A percentile compares a stretch with the other conserved stretches of the same genome.
phyloP scores from a whole-genome alignment of 2,113 vertebrate species.

The Tamias sibiricus region DNA sequence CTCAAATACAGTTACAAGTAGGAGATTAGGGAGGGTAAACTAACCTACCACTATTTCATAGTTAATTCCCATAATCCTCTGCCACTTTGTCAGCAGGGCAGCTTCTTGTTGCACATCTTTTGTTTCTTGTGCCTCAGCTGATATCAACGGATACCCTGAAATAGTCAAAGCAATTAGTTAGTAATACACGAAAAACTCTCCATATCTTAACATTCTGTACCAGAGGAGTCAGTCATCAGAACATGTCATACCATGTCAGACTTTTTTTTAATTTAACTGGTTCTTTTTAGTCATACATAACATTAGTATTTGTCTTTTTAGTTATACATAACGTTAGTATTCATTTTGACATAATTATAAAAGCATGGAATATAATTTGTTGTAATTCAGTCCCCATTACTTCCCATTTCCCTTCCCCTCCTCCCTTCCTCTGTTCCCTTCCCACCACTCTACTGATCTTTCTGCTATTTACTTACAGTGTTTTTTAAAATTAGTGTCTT shows the following conservation, averaged over 20 bases:
- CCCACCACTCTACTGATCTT: too few species aligned
- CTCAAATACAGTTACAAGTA: neutral
- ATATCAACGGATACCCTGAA: slow-evolving; percentile 63
- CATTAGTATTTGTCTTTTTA: too few species aligned
- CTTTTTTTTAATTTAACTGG: too few species aligned
- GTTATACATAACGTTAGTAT: too few species aligned
- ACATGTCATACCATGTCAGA: neutral
- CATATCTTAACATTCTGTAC: neutral
- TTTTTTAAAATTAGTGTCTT: too few species aligned
- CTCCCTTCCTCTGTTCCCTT: too few species aligned
- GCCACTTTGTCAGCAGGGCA: slow-evolving; percentile 90
- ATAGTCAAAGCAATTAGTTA: neutral
- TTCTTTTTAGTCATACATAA: too few species aligned
- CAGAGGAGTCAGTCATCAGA: neutral
- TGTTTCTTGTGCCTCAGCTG: slow-evolving; percentile 81
- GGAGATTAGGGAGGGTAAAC: neutral
- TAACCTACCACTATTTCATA: slow-evolving; percentile 95
- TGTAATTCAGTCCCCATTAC: too few species aligned
- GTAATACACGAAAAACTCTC: neutral
- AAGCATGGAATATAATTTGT: too few species aligned
- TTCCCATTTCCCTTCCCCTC: too few species aligned
- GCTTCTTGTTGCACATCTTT: slow-evolving; percentile 75
- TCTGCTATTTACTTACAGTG: too few species aligned
- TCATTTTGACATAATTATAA: too few species aligned
- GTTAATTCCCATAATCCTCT: slow-evolving; percentile 91